Conservation (phyloP, 2,888 invertebrate species). For the Andrena haemorrhoa region DNA sequence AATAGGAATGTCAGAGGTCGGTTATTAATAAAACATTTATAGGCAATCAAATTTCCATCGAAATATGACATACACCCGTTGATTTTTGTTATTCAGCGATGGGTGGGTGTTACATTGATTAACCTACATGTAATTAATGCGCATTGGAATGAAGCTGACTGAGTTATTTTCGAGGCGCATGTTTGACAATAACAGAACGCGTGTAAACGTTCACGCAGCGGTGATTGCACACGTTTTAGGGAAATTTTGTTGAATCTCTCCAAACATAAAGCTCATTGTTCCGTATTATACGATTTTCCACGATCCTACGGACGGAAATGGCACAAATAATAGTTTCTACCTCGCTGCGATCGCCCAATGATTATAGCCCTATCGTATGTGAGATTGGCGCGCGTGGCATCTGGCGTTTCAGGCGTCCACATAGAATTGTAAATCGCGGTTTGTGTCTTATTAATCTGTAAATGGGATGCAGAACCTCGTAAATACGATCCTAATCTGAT, state of each 20-base stretch:
- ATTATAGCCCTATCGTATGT: slow-evolving; percentile 19
- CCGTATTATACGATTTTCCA: slow-evolving; percentile 18
- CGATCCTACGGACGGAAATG: slow-evolving; percentile 15
- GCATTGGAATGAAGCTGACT: not conserved
- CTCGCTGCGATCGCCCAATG: slow-evolving; percentile 13
- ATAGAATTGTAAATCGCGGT: slow-evolving; percentile 9
- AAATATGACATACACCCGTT: no score
- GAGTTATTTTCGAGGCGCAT: not conserved
- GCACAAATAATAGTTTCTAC: slow-evolving; percentile 26
- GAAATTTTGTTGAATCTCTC: slow-evolving; percentile 23
- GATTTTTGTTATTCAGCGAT: no score
- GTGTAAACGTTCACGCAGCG: not conserved
- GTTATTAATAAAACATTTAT: no score
- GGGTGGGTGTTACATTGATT: not conserved
- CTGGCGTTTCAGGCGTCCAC: not conserved
- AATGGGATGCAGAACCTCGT: not conserved
- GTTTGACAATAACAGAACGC: not conserved
- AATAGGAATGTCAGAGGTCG: no score
- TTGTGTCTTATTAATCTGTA: not conserved
- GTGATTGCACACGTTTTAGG: not conserved
- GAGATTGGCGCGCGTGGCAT: slow-evolving; percentile 11
- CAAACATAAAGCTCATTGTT: slow-evolving; percentile 12
- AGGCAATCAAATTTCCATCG: no score
- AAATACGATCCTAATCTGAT: no score
- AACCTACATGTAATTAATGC: not conserved